Base-by-base conservation (phyloP, 2,888 invertebrate genomes). In the Lingula anatina region DNA sequence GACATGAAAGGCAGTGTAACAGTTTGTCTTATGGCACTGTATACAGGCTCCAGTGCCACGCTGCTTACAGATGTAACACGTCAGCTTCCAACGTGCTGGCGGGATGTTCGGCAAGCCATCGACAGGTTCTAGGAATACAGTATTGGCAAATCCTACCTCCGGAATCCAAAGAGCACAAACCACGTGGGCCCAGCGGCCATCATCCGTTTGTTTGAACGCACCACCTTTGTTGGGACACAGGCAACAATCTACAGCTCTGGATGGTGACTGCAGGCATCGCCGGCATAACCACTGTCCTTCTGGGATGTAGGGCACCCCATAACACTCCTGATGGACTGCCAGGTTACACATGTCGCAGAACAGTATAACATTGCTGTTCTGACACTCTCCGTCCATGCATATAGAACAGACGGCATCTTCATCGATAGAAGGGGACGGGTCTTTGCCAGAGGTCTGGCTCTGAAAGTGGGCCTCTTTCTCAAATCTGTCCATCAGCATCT, bases 341-440 rank as follows among this genome's bases (percentile, higher is more conserved):
- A 99, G 81, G 79, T 99, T 97, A 78, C 99, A 99, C 94, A 97
- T 95, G 80, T 99, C 99, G 80, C 99, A 99, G 80, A 99, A 99
- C 45, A 99, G 82, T 62, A 99, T 99, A 41, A 95, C 96, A 77
- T 99, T 99, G 46, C 92, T 92, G 78, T 97, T 97, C 77, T 96
- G 92, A 75, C 96, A 97, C 76, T 97, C 97, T 2, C 96, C 97
- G 68, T 99, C 97, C 86, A 92, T 89, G 74, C 99, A 99, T 62
- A 99, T 96, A 70, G 94, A 95, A 73, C 99, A 99, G 0, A 97
- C 95, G 0, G 97, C 97, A 79, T 97, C 96, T 68, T 96, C 96
- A 66, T 96, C 96, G 5, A 73, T 90, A 1, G 91, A 88, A 0
- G 88, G 87, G 20, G 87, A 84, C 3, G 73, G 73, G 54, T 80